Base-by-base conservation (phyloP, 2,113 vertebrate genomes). In the Nannospalax galili region DNA sequence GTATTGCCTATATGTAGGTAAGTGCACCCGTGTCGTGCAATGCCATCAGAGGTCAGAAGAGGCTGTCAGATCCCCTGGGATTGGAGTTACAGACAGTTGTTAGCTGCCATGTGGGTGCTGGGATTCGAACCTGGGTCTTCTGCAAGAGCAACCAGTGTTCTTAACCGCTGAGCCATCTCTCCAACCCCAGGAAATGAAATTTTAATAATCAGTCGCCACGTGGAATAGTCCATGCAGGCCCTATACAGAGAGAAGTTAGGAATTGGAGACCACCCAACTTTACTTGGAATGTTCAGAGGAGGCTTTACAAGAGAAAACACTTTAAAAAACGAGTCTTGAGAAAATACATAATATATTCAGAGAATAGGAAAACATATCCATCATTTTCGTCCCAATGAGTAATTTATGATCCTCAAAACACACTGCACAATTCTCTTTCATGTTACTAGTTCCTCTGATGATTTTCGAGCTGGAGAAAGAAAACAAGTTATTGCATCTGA, bases 401-500 rank as follows among this genome's bases (percentile, higher is more conserved):
- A 91, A 95, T 95, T 92, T 93, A 91, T 94, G 95, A 80, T 84
- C 74, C 90, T 93, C 79, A 91, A 93, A 94, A 92, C 84, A 89
- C 78, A 84, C 40, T 73, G 78, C 75, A 81, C 77, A 84, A 81
- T 73, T 97, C 37, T 19, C 26, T 96, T 95, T 97, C 80, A 94
- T 96, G 91, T 56, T 87, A 48, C 75, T 77, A 19, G 28, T 42
- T 90, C 90, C 52, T 96, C 74, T 94, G 94, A 94, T 96, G 90
- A 60, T 81, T 95, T 95, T 91, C 90, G 94, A 93, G 64, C 84
- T 84, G 65, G 86, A 96, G 87, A 90, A 93, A 92, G 75, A 74
- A 97, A 96, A 88, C 78, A 93, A 88, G 80, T 94, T 96, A 94
- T 92, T 95, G 90, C 73, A 88, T 91, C 79, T 92, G 87, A 97